phyloP scores from a whole-genome alignment of 2,113 vertebrate genomes.

The Pseudopodoces humilis region DNA sequence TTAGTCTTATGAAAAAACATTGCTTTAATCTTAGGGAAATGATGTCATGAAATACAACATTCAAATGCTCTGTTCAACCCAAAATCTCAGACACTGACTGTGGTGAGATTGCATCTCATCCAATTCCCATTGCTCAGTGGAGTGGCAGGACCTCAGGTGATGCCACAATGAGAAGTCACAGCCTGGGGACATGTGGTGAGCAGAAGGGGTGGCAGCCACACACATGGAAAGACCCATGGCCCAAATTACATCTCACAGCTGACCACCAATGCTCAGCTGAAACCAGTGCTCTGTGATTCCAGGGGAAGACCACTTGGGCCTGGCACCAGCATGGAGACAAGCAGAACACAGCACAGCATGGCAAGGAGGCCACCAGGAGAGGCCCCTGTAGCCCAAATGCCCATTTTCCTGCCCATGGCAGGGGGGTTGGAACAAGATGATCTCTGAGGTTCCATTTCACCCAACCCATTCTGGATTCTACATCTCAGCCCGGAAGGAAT shows the following conservation, averaged over 20 bases:
- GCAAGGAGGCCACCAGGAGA: not conserved
- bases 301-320: not conserved
- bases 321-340: not conserved
- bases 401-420: not conserved
- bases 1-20: not conserved
- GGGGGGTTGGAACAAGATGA: rapidly evolving
- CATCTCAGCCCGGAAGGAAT: not conserved
- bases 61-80: not conserved
- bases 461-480: not conserved
- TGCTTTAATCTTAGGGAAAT: not conserved
- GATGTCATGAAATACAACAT: not conserved
- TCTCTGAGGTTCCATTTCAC: not conserved
- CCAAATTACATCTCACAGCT: not conserved
- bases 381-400: not conserved
- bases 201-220: not conserved
- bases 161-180: not conserved
- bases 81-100: not conserved
- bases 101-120: rapidly evolving
- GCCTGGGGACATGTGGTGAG: not conserved
- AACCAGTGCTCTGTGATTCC: not conserved
- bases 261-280: not conserved
- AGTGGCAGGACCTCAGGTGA: not conserved
- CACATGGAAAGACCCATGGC: not conserved
- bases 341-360: not conserved
- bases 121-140: not conserved